Evolutionary conservation across 1,140 invertebrate genomes (phyloP), one percentile per base, ranked within the genome.

Genomic region (Aradophagus sp.): DNA sequence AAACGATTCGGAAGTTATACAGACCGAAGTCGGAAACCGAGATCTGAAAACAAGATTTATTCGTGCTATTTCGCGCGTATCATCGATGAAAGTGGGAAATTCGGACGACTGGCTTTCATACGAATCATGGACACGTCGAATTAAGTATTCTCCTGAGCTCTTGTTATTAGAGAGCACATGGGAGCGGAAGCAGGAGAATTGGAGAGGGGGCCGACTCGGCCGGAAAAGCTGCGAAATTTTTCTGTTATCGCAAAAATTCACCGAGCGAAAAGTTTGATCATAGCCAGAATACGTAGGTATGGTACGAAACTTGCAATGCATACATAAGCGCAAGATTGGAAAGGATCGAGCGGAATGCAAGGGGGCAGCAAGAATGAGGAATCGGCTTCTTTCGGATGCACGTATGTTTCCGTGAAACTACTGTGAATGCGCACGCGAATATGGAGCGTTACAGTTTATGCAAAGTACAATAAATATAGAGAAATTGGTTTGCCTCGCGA

Each of bases 251-350:
- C 15, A 32, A 56, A 31, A 69, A 69, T 55, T 55, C 44, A 15
- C 23, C 41, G 48, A 55, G 56, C 56, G 56, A 29, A 69, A 69
- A 69, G 47, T 69, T 61, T 69, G 66, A 61, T 69, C 66, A 69
- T 61, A 69, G 56, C 17, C 29, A 26, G 56, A 69, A 69, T 55
- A 55, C 29, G 34, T 68, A 61, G 65, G 65, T 53, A 62, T 26
- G 34, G 42, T 44, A 35, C 29, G 41, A 56, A 69, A 69, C 66
- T 61, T 50, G 56, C 66, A 69, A 62, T 69, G 66, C 66, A 69
- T 69, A 69, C 66, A 38, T 69, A 69, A 69, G 38, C 56, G 56
- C 56, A 69, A 69, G 66, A 69, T 69, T 69, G 66, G 48, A 62
- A 61, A 62, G 56, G 66, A 69, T 69, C 56, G 48, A 55, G 56